Evolutionary conservation across 2,113 vertebrate species (phyloP), one percentile per base, ranked within the genome.

Genomic region (Trachemys scripta): DNA sequence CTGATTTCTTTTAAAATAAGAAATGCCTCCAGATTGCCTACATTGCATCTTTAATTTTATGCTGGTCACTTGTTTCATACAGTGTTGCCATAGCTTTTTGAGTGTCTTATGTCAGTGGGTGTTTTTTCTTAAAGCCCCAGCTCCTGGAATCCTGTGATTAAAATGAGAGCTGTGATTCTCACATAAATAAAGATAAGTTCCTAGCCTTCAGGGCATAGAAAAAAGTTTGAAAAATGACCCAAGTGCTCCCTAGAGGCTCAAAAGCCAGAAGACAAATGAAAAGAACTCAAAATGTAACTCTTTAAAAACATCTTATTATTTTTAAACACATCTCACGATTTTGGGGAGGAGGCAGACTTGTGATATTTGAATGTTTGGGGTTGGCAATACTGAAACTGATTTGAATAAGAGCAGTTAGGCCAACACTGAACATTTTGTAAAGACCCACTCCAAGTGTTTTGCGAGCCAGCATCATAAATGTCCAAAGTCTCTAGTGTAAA

Each of bases 121-220:
- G 3, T 29, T 38, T 85, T 54, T 92, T 75, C 72, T 85, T 50
- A 89, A 20, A 8, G 10, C 65, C 4, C 17, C 17, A 72, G 6
- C 29, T 80, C 38, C 45, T n/a, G 90, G 29, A 81, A 1, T 27
- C 50, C 24, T 38, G 17, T 50, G 5, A 72, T 38, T 38, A 72
- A 38, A 59, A 20, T 72, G 13, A 91, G 86, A 80, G 31, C 8
- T 84, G 31, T 2, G 25, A 2, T 93, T 91, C 90, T 29, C 27
- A 59, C 57, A 59, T 86, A 62, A 38, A 69, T 82, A 86, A 92
- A 93, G 84, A 85, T 45, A 53, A 13, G 1, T 69, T 92, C 91
- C 35, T 51, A 57, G 1, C 4, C 56, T n/a, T 72, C 16, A 29
- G 8, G 11, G 72, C 88, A 7, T 35, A 53, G 90, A 87, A 17